phyloP scores from a whole-genome alignment of 2,797 vertebrate genomes.

The Macropodus opercularis region DNA sequence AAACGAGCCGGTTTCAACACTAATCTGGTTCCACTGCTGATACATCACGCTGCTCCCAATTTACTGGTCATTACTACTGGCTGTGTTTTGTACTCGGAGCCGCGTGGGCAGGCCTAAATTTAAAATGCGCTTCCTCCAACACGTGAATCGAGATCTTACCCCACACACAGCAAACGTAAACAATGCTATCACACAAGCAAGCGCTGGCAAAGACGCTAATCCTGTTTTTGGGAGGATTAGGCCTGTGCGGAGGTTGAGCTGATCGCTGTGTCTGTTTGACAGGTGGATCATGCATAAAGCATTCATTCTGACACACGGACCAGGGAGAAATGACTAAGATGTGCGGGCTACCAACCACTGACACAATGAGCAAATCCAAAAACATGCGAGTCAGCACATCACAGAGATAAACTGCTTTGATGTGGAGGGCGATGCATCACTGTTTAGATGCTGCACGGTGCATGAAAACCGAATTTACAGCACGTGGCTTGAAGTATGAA shows the following conservation, averaged over 20 bases:
- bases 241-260: constrained; percentile 55
- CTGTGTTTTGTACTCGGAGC: constrained; percentile 3
- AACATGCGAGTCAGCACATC: constrained; percentile 37
- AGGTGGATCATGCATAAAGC: constrained; percentile 63
- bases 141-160: constrained; percentile 54
- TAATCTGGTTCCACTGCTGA: constrained; percentile 26
- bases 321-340: constrained; percentile 41
- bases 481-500: not conserved
- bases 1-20: not conserved
- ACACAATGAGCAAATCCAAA: constrained; percentile 42
- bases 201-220: constrained; percentile 55
- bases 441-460: not conserved
- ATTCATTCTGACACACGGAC: constrained; percentile 60
- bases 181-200: constrained; percentile 56
- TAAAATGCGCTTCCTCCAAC: constrained; percentile 45
- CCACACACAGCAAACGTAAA: constrained; percentile 45
- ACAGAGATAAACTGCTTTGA: constrained; percentile 41
- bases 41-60: constrained; percentile 5
- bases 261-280: constrained; percentile 66
- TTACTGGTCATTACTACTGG: constrained; percentile 21
- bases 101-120: constrained; percentile 30
- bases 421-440: constrained; percentile 19
- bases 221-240: constrained; percentile 64
- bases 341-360: constrained; percentile 24
- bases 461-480: not conserved